Evolutionary conservation across 2,113 vertebrate genomes (phyloP), one percentile per base, ranked within the genome.

Genomic region (Pycnonotus jocosus): DNA sequence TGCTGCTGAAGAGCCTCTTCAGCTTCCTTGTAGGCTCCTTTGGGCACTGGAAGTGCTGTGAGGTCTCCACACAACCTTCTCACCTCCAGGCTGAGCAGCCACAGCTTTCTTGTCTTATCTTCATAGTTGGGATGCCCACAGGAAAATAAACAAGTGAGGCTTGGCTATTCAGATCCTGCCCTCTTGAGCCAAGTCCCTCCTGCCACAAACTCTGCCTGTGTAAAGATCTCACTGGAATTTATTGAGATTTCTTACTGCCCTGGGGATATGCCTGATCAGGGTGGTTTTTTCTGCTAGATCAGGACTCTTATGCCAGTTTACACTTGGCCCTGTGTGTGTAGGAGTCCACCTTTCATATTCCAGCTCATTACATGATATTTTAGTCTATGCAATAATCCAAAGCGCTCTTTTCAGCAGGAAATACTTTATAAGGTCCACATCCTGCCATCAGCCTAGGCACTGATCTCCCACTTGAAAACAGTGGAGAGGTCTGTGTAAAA

Each of bases 391-490:
- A 80, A 73, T 45, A 85, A 66, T 54, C 53, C 81, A 73, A 91
- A 91, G 54, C 54, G 45, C 45, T 91, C 62, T 94, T 85, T 94
- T 87, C 84, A 88, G 54, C 74, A 96, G 93, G 94, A 95, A 95
- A 95, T 93, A 73, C 71, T 96, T 95, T 73, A 64, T 92, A 96
- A 94, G 90, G 90, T 86, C 48, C 37, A 94, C 51, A 94, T 95
- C 90, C 94, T 96, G 93, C 87, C 78, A 66, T 91, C 87, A 85
- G 76, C 53, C 73, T 33, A 91, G 69, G 80, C 89, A 92, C 74
- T 65, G 94, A 85, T 82, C 74, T 93, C 91, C 71, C 87, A 76
- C 58, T 95, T 93, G 79, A 96, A 95, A 94, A 90, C 84, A 92
- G 90, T 66, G 62, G 38, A 91, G n/a, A 91, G 7, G 56, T 81